A percentile compares a stretch with the other conserved stretches of the same genome.
Conservation (phyloP, 2,113 vertebrate species). For the Pedionomus torquatus region DNA sequence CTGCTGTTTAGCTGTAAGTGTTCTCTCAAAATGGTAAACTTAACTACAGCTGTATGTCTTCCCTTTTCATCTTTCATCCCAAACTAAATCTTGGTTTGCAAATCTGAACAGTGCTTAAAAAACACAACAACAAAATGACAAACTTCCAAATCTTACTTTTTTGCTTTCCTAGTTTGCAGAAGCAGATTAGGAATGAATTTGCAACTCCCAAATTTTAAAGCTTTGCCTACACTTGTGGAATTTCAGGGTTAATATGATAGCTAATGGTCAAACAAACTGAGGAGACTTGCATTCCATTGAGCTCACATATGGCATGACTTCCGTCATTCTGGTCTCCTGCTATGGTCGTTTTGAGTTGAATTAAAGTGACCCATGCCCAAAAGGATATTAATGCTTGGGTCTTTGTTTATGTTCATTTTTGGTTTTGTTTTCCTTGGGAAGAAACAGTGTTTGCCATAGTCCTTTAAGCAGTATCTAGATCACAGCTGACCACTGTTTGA, state of each 20-base stretch:
- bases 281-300: background rate
- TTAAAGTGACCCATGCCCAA: background rate
- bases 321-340: background rate
- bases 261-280: background rate
- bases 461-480: background rate
- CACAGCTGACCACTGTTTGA: background rate
- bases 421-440: background rate
- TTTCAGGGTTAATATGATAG: background rate
- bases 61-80: background rate
- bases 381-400: accelerated
- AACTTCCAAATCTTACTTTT: background rate
- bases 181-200: background rate
- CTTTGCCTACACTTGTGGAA: background rate
- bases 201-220: background rate
- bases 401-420: background rate
- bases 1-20: background rate
- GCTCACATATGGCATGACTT: background rate
- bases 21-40: background rate
- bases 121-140: background rate
- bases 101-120: background rate
- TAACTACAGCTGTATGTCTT: accelerated
- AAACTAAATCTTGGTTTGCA: background rate
- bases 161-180: background rate
- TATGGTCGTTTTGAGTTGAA: background rate
- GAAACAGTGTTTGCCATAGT: background rate